A percentile compares a stretch with the other conserved stretches of the same genome.
phyloP scores from a whole-genome alignment of 2,888 invertebrate species.

The Metacarcinus magister region DNA sequence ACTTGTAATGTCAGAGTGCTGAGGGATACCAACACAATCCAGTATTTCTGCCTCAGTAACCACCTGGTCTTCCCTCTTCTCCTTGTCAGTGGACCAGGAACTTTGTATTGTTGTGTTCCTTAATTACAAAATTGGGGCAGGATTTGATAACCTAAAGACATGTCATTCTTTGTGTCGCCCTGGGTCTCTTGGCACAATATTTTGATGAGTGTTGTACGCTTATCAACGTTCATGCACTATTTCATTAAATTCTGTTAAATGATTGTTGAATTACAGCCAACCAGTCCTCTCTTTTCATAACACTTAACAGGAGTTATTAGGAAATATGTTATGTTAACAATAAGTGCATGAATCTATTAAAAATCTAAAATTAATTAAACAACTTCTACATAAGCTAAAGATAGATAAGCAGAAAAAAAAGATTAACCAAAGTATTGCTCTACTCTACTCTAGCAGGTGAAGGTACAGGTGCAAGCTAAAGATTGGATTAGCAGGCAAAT shows the following conservation, averaged over 20 bases:
- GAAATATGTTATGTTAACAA: not conserved
- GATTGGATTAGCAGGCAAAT: conserved; percentile 28
- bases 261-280: not conserved
- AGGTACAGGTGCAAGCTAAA: conserved; percentile 30
- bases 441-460: not conserved
- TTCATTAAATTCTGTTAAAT: not conserved
- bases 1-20: no score
- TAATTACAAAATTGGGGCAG: no score
- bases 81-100: no score
- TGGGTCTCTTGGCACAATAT: no score
- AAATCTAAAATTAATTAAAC: not conserved
- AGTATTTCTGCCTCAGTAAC: no score
- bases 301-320: not conserved
- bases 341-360: not conserved
- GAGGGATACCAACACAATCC: no score
- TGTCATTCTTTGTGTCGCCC: no score
- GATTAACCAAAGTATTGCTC: not conserved
- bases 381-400: not conserved
- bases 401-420: not conserved
- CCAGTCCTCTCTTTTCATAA: not conserved
- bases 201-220: no score
- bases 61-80: no score
- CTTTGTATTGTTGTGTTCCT: no score
- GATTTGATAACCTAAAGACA: no score
- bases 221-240: no score